These are phyloP conservation scores for Phyllopteryx taeniolatus DNA, from an alignment of 2,113 vertebrate genomes.

Conservation along the genomic window DNA sequence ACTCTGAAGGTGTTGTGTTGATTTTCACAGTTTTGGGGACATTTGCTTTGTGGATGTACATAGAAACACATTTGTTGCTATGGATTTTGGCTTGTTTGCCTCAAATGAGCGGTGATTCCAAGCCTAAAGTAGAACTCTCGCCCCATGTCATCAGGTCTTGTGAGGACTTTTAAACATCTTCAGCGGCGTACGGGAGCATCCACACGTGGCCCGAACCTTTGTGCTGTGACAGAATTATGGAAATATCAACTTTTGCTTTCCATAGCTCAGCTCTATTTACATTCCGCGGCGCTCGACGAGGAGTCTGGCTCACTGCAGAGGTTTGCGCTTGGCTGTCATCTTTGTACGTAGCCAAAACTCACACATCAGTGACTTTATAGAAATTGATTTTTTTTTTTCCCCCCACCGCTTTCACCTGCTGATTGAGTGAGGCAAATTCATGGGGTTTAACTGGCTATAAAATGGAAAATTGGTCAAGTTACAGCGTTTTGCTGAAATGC, in stretches of 20 bases:
- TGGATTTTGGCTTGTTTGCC: not conserved
- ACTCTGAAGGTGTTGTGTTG: constrained; percentile 16
- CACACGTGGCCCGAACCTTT: constrained; percentile 28
- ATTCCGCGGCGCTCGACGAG: not conserved
- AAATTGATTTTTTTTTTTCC: constrained; percentile 5
- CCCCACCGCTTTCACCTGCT: constrained; percentile 26
- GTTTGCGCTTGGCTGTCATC: constrained; percentile 31
- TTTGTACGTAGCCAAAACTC: constrained; percentile 18
- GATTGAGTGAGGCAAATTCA: constrained; percentile 50
- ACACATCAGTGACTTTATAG: constrained; percentile 39
- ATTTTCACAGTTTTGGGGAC: constrained; percentile 1
- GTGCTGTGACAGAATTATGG: constrained; percentile 69
- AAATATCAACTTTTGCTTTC: constrained; percentile 58
- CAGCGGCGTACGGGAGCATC: constrained; percentile 11
- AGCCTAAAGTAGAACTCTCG: constrained; percentile 12
- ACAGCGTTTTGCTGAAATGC: constrained; percentile 40
- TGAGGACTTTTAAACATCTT: not conserved
- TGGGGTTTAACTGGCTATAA: constrained; percentile 55
- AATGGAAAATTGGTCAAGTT: constrained; percentile 38
- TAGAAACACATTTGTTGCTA: not conserved
- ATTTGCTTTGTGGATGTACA: not conserved
- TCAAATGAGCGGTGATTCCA: constrained; percentile 12
- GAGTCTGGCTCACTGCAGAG: not conserved
- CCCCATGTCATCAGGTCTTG: constrained; percentile 1
- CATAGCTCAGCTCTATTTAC: constrained; percentile 5